Percentiles rank a stretch among this genome's conserved stretches.
phyloP scores from a whole-genome alignment of 2,113 vertebrate genomes.

The Ariopsis seemanni region DNA sequence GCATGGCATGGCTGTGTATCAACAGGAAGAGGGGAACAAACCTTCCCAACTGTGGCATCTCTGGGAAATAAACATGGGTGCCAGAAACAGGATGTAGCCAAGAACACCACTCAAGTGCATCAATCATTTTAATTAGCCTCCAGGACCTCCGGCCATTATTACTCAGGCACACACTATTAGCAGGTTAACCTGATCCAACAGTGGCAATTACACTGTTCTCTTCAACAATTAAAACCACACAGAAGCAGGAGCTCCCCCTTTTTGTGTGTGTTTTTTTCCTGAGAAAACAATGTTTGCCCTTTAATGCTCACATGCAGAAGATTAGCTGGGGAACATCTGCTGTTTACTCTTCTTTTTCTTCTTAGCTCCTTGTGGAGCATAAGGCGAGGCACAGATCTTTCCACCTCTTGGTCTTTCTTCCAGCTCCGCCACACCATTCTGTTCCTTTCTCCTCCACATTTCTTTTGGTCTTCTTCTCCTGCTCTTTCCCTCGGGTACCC shows the following conservation, averaged over 20 bases:
- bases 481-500: too few species aligned
- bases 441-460: too few species aligned
- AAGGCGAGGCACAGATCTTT: too few species aligned
- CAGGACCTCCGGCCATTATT: slow-evolving; percentile 40
- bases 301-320: neutral
- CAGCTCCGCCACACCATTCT: too few species aligned
- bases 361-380: too few species aligned
- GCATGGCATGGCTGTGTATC: slow-evolving; percentile 5
- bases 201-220: slow-evolving; percentile 44
- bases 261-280: neutral
- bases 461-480: too few species aligned
- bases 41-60: slow-evolving; percentile 13
- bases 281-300: slow-evolving; percentile 2
- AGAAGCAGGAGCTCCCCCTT: slow-evolving; percentile 46
- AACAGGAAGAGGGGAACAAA: slow-evolving; percentile 9
- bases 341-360: neutral
- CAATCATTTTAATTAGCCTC: slow-evolving; percentile 49
- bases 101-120: slow-evolving; percentile 8
- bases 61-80: neutral
- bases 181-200: slow-evolving; percentile 52
- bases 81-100: slow-evolving; percentile 25
- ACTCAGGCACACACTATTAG: slow-evolving; percentile 49
- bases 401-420: too few species aligned
- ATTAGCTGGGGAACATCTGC: neutral
- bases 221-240: slow-evolving; percentile 46